Conservation (phyloP, 2,797 vertebrate species). For the Coreius guichenoti region DNA sequence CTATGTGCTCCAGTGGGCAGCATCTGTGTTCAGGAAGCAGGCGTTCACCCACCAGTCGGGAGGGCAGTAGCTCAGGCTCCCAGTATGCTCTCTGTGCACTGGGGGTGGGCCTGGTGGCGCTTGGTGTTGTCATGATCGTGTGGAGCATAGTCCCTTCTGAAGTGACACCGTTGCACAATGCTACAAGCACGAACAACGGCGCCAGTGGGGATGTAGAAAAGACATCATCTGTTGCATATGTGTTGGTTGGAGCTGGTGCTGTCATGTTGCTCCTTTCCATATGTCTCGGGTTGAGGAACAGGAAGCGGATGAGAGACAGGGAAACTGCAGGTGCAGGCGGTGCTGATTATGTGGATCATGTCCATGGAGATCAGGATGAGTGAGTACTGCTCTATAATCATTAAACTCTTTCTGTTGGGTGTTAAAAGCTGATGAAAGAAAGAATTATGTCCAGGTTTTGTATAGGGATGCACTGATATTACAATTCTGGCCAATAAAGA, state of each 20-base stretch:
- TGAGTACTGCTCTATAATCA: conserved; percentile 62
- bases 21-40: conserved; percentile 66
- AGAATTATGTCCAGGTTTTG: not conserved
- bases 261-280: conserved; percentile 87
- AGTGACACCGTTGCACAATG: conserved; percentile 58
- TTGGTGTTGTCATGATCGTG: conserved; percentile 94
- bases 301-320: conserved; percentile 67
- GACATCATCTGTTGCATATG: conserved; percentile 89
- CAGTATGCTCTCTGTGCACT: conserved; percentile 94
- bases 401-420: not conserved
- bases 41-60: conserved; percentile 50
- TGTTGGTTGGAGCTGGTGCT: conserved; percentile 85
- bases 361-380: conserved; percentile 55
- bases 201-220: conserved; percentile 61
- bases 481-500: not conserved
- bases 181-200: conserved; percentile 46
- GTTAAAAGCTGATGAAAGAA: not conserved
- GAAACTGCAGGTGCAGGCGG: not conserved
- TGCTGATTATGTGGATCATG: conserved; percentile 51
- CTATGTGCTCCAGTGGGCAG: conserved; percentile 59
- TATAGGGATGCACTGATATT: not conserved
- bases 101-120: conserved; percentile 89
- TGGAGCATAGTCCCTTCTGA: conserved; percentile 89
- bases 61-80: conserved; percentile 76
- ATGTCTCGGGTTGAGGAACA: conserved; percentile 86